Conservation (phyloP, 2,113 vertebrate genomes). For the Mastomys coucha region DNA sequence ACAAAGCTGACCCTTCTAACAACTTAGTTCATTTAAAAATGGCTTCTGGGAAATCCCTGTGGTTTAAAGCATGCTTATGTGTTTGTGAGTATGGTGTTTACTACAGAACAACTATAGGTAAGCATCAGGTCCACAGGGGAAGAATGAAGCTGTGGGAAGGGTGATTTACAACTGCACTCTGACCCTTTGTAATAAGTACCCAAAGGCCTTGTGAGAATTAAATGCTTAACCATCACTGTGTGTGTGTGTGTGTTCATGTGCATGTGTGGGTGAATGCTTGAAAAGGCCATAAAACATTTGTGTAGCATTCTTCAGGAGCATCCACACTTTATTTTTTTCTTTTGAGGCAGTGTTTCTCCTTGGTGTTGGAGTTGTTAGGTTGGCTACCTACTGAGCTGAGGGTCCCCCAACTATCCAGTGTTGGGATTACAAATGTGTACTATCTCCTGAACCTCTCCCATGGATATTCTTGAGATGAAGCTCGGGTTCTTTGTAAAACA, state of each 20-base stretch:
- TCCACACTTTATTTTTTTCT: neutral
- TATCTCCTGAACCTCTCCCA: no score
- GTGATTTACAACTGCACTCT: neutral
- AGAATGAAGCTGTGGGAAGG: neutral
- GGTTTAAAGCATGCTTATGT: neutral
- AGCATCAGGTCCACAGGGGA: neutral
- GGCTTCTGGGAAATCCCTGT: neutral
- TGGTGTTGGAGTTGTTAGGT: neutral
- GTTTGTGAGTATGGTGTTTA: neutral
- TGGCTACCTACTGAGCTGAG: neutral
- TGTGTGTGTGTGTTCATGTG: neutral
- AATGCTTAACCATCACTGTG: neutral
- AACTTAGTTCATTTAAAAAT: neutral
- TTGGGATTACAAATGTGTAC: neutral
- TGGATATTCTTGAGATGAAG: neutral
- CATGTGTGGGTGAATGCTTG: neutral
- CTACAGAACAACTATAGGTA: neutral
- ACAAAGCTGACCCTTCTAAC: neutral
- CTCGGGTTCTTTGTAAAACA: no score
- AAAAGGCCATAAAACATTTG: no score
- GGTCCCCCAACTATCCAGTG: neutral
- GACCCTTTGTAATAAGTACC: neutral
- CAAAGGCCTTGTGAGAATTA: neutral
- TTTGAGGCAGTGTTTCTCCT: neutral
- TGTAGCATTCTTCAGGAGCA: neutral